Evolutionary conservation across 2,888 invertebrate genomes (phyloP).

Genomic region (Philaethria dido): DNA sequence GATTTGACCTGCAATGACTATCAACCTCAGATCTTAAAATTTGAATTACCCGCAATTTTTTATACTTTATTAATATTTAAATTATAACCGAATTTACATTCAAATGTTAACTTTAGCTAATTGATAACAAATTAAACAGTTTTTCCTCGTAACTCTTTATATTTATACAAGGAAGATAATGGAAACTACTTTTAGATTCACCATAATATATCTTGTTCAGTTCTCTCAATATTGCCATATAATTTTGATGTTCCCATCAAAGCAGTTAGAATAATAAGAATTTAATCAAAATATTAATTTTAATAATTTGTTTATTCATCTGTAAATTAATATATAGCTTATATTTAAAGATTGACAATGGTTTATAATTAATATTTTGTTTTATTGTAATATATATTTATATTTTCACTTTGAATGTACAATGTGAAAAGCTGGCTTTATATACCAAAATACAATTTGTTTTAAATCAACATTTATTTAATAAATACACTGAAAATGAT

Average conservation of each 20-base stretch:
- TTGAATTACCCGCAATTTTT: constrained; percentile 15
- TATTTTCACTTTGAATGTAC: background rate
- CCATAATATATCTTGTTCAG: constrained; percentile 10
- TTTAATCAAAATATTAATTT: background rate
- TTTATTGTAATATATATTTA: background rate
- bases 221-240: constrained; percentile 49
- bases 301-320: background rate
- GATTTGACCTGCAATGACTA: constrained; percentile 4
- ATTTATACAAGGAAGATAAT: constrained; percentile 9
- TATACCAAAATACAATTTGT: background rate
- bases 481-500: background rate
- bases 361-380: background rate
- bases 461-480: background rate
- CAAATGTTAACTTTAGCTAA: background rate
- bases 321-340: background rate
- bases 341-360: background rate
- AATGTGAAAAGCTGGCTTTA: background rate
- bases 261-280: background rate
- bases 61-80: background rate
- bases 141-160: background rate
- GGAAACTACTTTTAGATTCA: constrained; percentile 15
- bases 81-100: background rate
- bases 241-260: background rate
- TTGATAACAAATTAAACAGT: background rate
- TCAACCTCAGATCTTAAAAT: background rate